phyloP scores from a whole-genome alignment of 2,797 vertebrate species.

The Cuniculus paca region DNA sequence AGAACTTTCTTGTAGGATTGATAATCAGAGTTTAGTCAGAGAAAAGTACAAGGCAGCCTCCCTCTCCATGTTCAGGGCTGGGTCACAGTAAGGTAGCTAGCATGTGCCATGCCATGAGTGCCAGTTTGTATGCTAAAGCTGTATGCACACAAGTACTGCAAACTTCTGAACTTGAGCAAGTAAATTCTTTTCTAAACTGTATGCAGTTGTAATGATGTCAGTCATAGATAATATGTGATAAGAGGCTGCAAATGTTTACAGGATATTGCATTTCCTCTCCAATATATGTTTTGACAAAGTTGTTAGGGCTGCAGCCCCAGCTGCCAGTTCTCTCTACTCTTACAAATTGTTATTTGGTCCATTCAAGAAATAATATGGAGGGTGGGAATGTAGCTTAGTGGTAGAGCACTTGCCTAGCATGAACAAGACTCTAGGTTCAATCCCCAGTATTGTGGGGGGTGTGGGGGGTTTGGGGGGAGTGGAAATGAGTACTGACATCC shows the following conservation, averaged over 20 bases:
- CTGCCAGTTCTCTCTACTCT: conserved; percentile 6
- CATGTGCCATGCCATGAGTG: neutral
- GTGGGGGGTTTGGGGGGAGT: neutral
- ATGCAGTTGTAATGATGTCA: conserved; percentile 75
- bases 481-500: conserved; percentile 80
- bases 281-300: conserved; percentile 78
- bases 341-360: conserved; percentile 72
- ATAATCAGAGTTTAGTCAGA: conserved; percentile 41
- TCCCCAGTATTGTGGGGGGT: neutral
- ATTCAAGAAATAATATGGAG: conserved; percentile 33
- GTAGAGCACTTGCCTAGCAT: neutral
- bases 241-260: conserved; percentile 82
- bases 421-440: neutral
- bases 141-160: conserved; percentile 18
- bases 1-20: neutral
- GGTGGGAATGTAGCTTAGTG: neutral
- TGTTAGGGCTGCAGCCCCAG: conserved; percentile 64
- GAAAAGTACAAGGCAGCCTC: neutral
- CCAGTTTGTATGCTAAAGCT: conserved; percentile 68
- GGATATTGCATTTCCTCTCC: conserved; percentile 82
- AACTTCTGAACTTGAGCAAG: conserved; percentile 36
- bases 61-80: conserved; percentile 5
- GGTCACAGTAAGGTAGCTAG: neutral
- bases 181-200: conserved; percentile 62
- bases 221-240: conserved; percentile 79